phyloP scores from a whole-genome alignment of 2,797 vertebrate genomes.

The Scolopax bukidnonensis region DNA sequence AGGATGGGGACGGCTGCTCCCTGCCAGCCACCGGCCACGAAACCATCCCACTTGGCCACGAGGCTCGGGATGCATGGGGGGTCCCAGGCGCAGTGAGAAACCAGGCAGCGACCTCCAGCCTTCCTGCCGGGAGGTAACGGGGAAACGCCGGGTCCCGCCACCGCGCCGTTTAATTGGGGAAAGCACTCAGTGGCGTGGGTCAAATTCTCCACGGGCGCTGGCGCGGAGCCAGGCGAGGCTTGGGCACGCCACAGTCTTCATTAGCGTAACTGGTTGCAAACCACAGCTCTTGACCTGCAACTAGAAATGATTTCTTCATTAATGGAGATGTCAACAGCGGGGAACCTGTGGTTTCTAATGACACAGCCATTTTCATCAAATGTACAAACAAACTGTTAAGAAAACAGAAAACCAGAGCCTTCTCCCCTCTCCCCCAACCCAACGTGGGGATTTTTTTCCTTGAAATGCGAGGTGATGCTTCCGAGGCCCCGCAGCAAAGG shows the following conservation, averaged over 20 bases:
- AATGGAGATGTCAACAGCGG: slow-evolving; percentile 50
- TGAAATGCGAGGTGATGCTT: background rate
- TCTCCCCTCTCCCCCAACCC: background rate
- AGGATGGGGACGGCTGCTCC: background rate
- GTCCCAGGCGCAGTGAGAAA: background rate
- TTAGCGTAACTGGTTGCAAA: slow-evolving; percentile 64
- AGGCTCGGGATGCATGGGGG: background rate
- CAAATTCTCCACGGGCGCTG: slow-evolving; percentile 32
- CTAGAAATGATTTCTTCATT: slow-evolving; percentile 57
- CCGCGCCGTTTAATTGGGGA: slow-evolving; percentile 21
- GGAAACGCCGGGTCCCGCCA: background rate
- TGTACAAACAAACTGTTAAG: background rate
- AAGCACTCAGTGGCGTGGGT: slow-evolving; percentile 39
- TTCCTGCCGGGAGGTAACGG: background rate
- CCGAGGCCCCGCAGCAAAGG: background rate
- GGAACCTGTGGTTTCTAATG: slow-evolving; percentile 65
- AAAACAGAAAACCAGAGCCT: background rate
- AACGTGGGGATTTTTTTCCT: rapidly evolving
- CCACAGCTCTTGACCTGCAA: slow-evolving; percentile 62
- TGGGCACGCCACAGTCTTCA: slow-evolving; percentile 68
- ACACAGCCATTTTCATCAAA: slow-evolving; percentile 16
- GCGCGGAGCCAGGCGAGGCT: slow-evolving; percentile 27
- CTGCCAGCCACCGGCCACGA: background rate
- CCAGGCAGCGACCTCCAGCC: background rate
- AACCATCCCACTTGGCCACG: background rate